Percentiles rank a stretch among this genome's conserved stretches.
Conservation (phyloP, 2,888 invertebrate genomes). For the Patella depressa region DNA sequence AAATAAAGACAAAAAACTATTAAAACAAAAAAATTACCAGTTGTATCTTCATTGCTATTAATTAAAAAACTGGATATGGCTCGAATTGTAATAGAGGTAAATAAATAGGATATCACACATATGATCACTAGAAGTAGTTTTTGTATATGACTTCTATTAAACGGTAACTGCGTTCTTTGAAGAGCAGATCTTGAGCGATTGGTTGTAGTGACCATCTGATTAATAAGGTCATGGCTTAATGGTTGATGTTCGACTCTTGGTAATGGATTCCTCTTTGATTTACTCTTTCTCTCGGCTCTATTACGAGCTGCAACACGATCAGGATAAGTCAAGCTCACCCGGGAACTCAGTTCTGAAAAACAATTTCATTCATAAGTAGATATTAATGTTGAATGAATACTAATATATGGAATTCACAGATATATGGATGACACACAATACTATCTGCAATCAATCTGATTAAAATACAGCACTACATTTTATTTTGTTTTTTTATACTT, state of each 20-base stretch:
- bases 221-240: constrained; percentile 5
- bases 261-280: constrained; percentile 19
- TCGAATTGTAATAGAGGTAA: not conserved
- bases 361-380: not conserved
- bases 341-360: constrained; percentile 12
- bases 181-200: not conserved
- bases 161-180: not conserved
- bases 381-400: too few relatives aligned
- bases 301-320: not conserved
- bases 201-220: constrained; percentile 9
- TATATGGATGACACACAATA: too few relatives aligned
- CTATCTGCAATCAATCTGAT: too few relatives aligned
- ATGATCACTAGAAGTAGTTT: not conserved
- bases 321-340: constrained; percentile 8
- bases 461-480: too few relatives aligned
- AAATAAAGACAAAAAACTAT: not conserved
- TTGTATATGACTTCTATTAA: not conserved
- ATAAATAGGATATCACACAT: not conserved
- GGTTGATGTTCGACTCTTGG: constrained; percentile 12
- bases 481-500: too few relatives aligned
- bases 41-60: not conserved
- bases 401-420: too few relatives aligned
- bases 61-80: not conserved
- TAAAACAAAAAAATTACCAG: not conserved
- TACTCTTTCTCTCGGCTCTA: constrained; percentile 11